Conservation (phyloP, 2,888 invertebrate genomes). For the Brenthis daphne region DNA sequence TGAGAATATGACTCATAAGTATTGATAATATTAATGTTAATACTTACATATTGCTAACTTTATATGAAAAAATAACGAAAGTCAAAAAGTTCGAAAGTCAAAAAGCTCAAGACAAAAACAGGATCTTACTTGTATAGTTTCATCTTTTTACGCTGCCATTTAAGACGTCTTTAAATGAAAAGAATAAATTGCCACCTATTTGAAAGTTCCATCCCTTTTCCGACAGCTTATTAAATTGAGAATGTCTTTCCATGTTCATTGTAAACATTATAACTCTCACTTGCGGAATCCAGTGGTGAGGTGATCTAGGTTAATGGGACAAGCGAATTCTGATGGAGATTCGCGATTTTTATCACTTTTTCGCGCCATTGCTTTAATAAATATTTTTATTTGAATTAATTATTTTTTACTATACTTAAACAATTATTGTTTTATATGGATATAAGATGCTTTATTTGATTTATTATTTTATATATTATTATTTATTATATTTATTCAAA, state of each 20-base stretch:
- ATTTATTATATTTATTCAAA: too few species aligned
- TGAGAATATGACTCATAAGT: too few species aligned
- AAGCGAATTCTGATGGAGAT: constrained; percentile 48
- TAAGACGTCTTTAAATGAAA: constrained; percentile 21
- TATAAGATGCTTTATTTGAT: too few species aligned
- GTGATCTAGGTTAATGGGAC: constrained; percentile 62
- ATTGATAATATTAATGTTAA: too few species aligned
- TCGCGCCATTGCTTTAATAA: constrained; percentile 10
- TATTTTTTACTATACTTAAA: too few species aligned
- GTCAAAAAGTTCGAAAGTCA: not conserved
- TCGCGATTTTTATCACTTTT: constrained; percentile 26
- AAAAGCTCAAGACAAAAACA: too few species aligned
- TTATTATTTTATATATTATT: too few species aligned
- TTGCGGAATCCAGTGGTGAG: constrained; percentile 47
- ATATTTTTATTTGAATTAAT: not conserved
- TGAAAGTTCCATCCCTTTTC: constrained; percentile 24
- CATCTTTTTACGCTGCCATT: not conserved
- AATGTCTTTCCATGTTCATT: constrained; percentile 70
- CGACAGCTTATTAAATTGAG: constrained; percentile 28
- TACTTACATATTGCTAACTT: too few species aligned
- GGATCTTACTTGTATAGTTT: not conserved
- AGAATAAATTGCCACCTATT: constrained; percentile 17
- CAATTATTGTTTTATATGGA: too few species aligned
- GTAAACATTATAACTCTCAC: constrained; percentile 64
- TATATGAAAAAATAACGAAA: not conserved